Evolutionary conservation across 2,888 invertebrate species (phyloP), one percentile per base, ranked within the genome.

Genomic region (Volucella inflata): DNA sequence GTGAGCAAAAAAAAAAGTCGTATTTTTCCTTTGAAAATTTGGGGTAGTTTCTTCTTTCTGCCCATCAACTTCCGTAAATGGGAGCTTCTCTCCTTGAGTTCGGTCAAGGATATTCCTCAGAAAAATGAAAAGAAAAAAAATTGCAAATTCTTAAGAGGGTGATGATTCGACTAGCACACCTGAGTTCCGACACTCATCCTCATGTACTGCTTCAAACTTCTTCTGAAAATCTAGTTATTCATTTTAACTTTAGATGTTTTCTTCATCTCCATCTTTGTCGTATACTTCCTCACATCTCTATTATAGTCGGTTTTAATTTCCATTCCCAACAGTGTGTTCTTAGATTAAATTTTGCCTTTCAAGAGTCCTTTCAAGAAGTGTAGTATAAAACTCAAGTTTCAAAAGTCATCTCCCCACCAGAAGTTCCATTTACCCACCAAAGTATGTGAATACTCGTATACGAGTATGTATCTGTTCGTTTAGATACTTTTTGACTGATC

Each of bases 211-310:
- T 40, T 67, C n/a, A 40, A 62, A 30, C 38, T 46, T 44, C 75
- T 55, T 55, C 21, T 8, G 50, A n/a, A 64, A 76, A 67, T 77
- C 75, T 65, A 40, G 67, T 53, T 77, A 76, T 72, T 82, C 77
- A 77, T 82, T 82, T 82, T 77, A 77, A 82, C 77, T 77, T 64
- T 60, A 68, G 51, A 81, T 76, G 21, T 21, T 21, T 21, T 21
- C 21, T 21, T 21, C 21, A 21, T 21, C 21, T 21, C 21, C 21
- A 21, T 21, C 21, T 21, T 0, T 4, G 21, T 21, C 21, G 21
- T 21, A 21, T 21, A 4, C 21, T 21, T 21, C 21, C 21, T 21
- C 21, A 21, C 21, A 21, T 21, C 21, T 21, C 21, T 4, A 21
- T 21, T 2, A 21, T 21, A 21, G 21, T 21, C 21, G 2, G 21